phyloP scores from a whole-genome alignment of 2,113 vertebrate species.

The Mobula hypostoma region DNA sequence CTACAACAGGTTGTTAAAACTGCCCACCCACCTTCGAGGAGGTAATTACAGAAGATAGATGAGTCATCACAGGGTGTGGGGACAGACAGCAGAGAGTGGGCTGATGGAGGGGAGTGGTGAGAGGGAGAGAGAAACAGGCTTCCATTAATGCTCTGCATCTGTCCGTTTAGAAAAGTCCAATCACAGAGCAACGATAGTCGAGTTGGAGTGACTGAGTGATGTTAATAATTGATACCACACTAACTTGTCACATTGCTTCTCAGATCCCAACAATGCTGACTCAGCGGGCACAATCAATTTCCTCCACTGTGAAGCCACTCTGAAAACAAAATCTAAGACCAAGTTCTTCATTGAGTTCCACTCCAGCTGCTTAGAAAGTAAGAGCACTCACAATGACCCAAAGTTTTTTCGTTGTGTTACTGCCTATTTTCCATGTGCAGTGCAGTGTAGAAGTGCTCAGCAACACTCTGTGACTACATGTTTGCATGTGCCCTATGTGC shows the following conservation, averaged over 20 bases:
- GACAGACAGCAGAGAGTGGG: too few relatives aligned
- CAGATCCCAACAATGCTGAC: conserved; percentile 70
- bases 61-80: too few relatives aligned
- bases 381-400: neutral
- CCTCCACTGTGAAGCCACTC: conserved; percentile 72
- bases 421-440: neutral
- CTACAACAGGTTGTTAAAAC: too few relatives aligned
- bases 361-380: conserved; percentile 92
- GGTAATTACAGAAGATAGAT: neutral
- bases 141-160: neutral
- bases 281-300: conserved; percentile 82
- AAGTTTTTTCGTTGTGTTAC: neutral
- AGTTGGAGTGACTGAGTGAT: too few relatives aligned
- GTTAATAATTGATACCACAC: neutral
- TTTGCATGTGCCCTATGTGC: neutral
- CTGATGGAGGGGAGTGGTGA: neutral
- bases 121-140: neutral
- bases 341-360: conserved; percentile 94
- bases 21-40: too few relatives aligned
- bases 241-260: neutral
- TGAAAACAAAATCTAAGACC: conserved; percentile 91
- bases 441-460: neutral
- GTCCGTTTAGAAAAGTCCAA: neutral
- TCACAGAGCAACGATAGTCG: neutral
- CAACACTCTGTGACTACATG: neutral